These are phyloP conservation scores for Drosophila littoralis DNA, from an alignment of 1,140 invertebrate genomes.

Conservation along the genomic window DNA sequence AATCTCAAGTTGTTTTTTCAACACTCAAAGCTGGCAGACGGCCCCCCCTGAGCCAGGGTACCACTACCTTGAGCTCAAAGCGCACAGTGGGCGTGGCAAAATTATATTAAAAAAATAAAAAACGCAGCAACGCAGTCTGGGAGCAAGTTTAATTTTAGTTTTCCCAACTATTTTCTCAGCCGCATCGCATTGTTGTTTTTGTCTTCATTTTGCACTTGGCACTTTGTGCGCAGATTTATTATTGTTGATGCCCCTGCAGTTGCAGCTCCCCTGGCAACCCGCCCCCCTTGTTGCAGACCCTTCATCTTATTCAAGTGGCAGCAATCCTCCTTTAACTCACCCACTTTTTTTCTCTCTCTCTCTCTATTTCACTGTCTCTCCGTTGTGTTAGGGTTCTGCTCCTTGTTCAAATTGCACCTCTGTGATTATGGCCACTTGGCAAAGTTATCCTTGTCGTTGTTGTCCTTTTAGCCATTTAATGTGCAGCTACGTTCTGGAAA, in stretches of 20 bases:
- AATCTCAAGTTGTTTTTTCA: slow-evolving; percentile 82
- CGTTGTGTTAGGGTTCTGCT: slow-evolving; percentile 26
- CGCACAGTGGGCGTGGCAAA: slow-evolving; percentile 44
- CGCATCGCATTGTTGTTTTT: slow-evolving; percentile 46
- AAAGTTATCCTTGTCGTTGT: slow-evolving; percentile 36
- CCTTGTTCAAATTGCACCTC: slow-evolving; percentile 70
- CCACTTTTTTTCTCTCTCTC: slow-evolving; percentile 3
- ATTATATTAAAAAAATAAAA: slow-evolving; percentile 65
- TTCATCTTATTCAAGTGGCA: not conserved
- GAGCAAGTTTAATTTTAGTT: slow-evolving; percentile 75
- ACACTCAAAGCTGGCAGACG: slow-evolving; percentile 60
- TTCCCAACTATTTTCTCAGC: slow-evolving; percentile 67
- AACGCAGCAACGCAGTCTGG: slow-evolving; percentile 36
- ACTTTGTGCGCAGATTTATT: slow-evolving; percentile 70
- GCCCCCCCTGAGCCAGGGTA: slow-evolving; percentile 3
- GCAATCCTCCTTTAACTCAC: no score
- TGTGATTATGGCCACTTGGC: slow-evolving; percentile 78
- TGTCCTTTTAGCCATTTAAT: slow-evolving; percentile 66
- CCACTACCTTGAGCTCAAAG: slow-evolving; percentile 50
- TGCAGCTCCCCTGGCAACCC: not conserved
- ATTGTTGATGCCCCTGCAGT: slow-evolving; percentile 61
- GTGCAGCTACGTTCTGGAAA: slow-evolving; percentile 9
- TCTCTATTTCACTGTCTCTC: not conserved
- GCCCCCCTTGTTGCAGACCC: not conserved
- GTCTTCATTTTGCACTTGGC: slow-evolving; percentile 66